phyloP scores from a whole-genome alignment of 2,797 vertebrate genomes.

The Lates japonicus region DNA sequence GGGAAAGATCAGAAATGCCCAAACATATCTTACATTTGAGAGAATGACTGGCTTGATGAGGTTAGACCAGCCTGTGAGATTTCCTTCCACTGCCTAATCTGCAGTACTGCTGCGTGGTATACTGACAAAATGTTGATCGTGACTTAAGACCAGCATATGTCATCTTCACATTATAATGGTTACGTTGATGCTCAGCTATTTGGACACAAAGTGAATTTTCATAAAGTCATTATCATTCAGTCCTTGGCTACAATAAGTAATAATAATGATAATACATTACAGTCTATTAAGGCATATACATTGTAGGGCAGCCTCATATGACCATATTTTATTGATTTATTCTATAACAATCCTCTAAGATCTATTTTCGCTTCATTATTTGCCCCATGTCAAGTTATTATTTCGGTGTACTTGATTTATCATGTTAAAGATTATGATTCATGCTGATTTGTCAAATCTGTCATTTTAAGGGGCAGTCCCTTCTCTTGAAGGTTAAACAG shows the following conservation, averaged over 20 bases:
- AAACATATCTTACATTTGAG: neutral
- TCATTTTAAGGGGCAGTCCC: neutral
- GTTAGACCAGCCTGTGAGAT: neutral
- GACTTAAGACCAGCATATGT: conserved; percentile 8
- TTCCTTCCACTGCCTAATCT: neutral
- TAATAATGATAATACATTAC: neutral
- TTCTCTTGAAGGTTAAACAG: neutral
- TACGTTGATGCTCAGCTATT: neutral
- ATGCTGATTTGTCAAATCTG: neutral
- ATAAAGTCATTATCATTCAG: neutral
- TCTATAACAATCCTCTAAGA: neutral
- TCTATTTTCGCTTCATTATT: neutral
- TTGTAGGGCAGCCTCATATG: neutral
- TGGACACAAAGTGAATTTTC: neutral
- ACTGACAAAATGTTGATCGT: conserved; percentile 7
- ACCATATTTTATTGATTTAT: neutral
- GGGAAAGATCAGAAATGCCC: neutral
- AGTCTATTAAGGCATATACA: neutral
- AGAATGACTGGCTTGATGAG: neutral
- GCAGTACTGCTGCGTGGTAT: neutral
- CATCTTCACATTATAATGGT: neutral
- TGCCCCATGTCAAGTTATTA: neutral
- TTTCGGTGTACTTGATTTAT: neutral
- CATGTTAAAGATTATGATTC: neutral
- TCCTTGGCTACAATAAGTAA: neutral